Conservation (phyloP, 2,888 invertebrate genomes). For the Tipula lateralis region DNA sequence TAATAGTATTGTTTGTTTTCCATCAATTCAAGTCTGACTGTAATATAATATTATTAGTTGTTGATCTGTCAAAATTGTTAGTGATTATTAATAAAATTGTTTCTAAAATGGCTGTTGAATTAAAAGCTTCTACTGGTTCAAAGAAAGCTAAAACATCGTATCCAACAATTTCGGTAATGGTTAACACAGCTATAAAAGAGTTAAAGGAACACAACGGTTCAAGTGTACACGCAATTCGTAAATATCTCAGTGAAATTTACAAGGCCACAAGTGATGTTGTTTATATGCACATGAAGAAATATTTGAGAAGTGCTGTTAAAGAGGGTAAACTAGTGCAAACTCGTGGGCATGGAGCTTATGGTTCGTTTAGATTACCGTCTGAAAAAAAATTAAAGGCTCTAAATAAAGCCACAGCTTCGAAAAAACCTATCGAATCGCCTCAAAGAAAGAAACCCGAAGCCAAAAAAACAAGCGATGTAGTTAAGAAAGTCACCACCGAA, state of each 20-base stretch:
- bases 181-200: neutral
- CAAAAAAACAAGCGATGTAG: neutral
- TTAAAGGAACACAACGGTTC: neutral
- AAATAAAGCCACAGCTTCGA: neutral
- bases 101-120: neutral
- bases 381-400: neutral
- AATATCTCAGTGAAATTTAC: neutral
- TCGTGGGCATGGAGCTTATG: neutral
- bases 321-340: neutral
- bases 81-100: no score
- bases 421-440: neutral
- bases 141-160: neutral
- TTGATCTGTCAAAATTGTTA: no score
- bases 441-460: neutral
- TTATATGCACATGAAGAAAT: neutral
- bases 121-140: neutral
- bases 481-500: neutral
- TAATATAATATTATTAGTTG: neutral
- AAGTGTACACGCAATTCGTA: neutral
- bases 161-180: neutral
- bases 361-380: neutral
- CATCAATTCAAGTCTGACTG: neutral
- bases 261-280: neutral
- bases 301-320: neutral
- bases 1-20: neutral